phyloP scores from a whole-genome alignment of 2,888 invertebrate genomes.

The Oegoconia quadripuncta region DNA sequence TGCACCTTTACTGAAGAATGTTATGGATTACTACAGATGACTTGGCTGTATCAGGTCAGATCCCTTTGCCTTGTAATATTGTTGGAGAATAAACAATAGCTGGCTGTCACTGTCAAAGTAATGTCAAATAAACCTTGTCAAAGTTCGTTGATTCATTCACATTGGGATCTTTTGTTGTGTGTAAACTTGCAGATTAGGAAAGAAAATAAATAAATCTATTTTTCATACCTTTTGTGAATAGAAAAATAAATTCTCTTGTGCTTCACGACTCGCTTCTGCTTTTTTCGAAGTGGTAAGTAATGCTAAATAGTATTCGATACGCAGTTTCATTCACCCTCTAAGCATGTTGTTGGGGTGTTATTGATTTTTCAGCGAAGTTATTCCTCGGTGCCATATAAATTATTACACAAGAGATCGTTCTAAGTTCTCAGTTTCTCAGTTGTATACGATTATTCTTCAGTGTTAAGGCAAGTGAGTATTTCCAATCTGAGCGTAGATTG shows the following conservation, averaged over 20 bases:
- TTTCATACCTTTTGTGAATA: slow-evolving; percentile 29
- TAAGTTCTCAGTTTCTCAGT: slow-evolving; percentile 4
- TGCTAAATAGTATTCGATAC: slow-evolving; percentile 17
- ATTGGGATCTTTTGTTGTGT: too few relatives aligned
- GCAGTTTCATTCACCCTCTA: slow-evolving; percentile 24
- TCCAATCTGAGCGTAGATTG: background rate
- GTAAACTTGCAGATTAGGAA: too few relatives aligned
- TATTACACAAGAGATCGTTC: slow-evolving; percentile 14
- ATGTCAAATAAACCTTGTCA: too few relatives aligned
- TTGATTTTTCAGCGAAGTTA: slow-evolving; percentile 40
- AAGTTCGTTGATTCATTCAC: too few relatives aligned
- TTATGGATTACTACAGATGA: too few relatives aligned
- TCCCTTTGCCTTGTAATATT: too few relatives aligned
- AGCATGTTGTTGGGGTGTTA: slow-evolving; percentile 28
- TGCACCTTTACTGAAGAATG: too few relatives aligned
- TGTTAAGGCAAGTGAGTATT: slow-evolving; percentile 9
- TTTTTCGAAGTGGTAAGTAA: slow-evolving; percentile 42
- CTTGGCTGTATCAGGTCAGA: too few relatives aligned
- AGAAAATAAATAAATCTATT: slow-evolving; percentile 46
- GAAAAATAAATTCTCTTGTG: slow-evolving; percentile 22
- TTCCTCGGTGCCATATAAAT: slow-evolving; percentile 6
- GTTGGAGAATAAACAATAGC: too few relatives aligned
- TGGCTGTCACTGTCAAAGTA: too few relatives aligned
- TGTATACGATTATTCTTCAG: slow-evolving; percentile 2
- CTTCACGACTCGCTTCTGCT: slow-evolving; percentile 20